Evolutionary conservation across 2,888 invertebrate species (phyloP).

Genomic region (Andricus quercusramuli): DNA sequence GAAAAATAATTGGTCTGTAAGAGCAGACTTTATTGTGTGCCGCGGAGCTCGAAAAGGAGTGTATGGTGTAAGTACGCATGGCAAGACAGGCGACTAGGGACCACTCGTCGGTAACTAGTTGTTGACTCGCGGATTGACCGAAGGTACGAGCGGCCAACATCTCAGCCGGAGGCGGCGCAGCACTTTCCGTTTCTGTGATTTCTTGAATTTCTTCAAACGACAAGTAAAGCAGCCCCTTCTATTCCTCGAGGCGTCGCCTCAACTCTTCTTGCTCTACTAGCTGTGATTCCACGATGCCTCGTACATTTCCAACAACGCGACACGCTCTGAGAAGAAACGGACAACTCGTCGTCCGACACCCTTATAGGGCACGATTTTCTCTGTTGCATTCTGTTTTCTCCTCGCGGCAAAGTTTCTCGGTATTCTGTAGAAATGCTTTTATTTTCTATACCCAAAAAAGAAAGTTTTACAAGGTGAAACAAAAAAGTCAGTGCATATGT

Average conservation of each 20-base stretch:
- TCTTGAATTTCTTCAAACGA: conserved; percentile 42
- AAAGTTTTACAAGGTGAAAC: no score
- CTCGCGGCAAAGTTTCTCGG: background rate
- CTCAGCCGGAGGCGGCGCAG: conserved; percentile 53
- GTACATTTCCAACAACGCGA: conserved; percentile 13
- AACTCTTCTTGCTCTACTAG: conserved; percentile 28
- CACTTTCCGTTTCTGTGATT: conserved; percentile 71
- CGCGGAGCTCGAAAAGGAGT: conserved; percentile 20
- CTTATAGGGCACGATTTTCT: conserved; percentile 15
- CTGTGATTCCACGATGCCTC: background rate
- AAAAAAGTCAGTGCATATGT: no score
- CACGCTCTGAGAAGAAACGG: conserved; percentile 17
- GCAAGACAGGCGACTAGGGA: conserved; percentile 40
- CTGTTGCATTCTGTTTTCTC: background rate
- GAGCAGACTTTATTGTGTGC: conserved; percentile 3
- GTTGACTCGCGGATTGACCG: conserved; percentile 9
- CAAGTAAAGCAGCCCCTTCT: background rate
- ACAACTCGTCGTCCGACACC: conserved; percentile 19
- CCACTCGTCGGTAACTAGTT: conserved; percentile 26
- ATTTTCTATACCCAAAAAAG: no score
- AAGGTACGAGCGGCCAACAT: conserved; percentile 53
- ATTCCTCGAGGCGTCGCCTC: conserved; percentile 32
- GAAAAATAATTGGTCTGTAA: conserved; percentile 14
- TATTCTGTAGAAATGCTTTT: background rate
- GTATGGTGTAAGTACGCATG: conserved; percentile 31